Evolutionary conservation across 37 sponge, comb jelly and placozoan genomes (phyloP).

Genomic region (Axinella damicornis): DNA sequence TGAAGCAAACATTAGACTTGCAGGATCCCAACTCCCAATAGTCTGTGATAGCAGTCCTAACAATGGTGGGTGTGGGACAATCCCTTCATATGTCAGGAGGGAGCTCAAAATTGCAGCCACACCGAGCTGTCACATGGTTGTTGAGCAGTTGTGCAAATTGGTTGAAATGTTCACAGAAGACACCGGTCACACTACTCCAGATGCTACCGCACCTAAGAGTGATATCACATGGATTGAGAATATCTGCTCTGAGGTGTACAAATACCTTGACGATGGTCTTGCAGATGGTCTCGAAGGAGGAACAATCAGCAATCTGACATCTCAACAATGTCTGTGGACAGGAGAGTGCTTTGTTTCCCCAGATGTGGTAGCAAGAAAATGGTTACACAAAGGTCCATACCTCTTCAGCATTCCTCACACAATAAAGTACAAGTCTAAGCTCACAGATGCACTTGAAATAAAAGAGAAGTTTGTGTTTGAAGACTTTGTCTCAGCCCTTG

Average conservation of each 20-base stretch:
- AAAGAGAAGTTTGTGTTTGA: not conserved
- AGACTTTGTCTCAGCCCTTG: not conserved
- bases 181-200: not conserved
- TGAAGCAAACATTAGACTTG: not conserved
- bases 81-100: not conserved
- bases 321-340: constrained; percentile 9
- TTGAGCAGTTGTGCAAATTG: constrained; percentile 36
- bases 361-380: not conserved
- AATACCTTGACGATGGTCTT: not conserved
- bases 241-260: constrained; percentile 22
- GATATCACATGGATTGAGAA: not conserved
- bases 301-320: not conserved
- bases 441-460: constrained; percentile 2
- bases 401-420: constrained; percentile 2
- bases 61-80: constrained; percentile 19
- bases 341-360: not conserved
- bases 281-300: not conserved
- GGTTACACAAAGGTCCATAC: constrained; percentile 16
- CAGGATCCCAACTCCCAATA: constrained; percentile 23
- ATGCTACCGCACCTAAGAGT: not conserved
- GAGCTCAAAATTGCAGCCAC: not conserved
- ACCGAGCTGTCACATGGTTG: constrained; percentile 16
- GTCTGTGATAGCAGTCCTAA: not conserved
- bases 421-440: not conserved
- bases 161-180: not conserved